A percentile compares a stretch with the other conserved stretches of the same genome.
phyloP scores from a whole-genome alignment of 2,888 invertebrate genomes.

The Caenorhabditis sinica region DNA sequence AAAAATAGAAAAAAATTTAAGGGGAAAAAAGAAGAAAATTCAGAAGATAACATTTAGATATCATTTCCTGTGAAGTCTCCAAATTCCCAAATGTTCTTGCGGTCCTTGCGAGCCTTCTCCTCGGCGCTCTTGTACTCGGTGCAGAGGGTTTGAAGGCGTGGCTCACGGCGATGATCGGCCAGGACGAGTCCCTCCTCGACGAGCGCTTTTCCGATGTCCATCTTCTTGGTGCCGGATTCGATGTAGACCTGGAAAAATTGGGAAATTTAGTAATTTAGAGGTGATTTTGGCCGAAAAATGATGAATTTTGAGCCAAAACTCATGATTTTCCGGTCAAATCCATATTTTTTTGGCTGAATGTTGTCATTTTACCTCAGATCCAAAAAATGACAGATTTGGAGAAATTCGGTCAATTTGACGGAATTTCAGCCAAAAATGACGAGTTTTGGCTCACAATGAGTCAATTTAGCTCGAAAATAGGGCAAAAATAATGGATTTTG shows the following conservation, averaged over 20 bases:
- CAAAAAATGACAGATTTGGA: too few relatives aligned
- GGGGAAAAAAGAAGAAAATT: too few relatives aligned
- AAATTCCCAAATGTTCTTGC: conserved; percentile 96
- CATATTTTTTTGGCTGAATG: too few relatives aligned
- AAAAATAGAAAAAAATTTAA: background rate
- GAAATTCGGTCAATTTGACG: too few relatives aligned
- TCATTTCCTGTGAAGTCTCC: conserved; percentile 98
- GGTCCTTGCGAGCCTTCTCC: conserved; percentile 85
- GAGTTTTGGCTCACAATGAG: too few relatives aligned
- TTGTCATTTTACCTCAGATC: too few relatives aligned
- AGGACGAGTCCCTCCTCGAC: conserved; percentile 92
- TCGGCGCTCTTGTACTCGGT: conserved; percentile 85
- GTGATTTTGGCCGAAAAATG: too few relatives aligned
- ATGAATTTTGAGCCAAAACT: background rate
- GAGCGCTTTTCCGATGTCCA: conserved; percentile 90
- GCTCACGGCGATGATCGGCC: conserved; percentile 90
- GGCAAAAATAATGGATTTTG: too few relatives aligned
- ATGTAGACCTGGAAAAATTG: conserved; percentile 68
- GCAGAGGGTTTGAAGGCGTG: conserved; percentile 90
- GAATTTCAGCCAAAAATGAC: too few relatives aligned
- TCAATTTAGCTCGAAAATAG: too few relatives aligned
- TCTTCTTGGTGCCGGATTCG: conserved; percentile 84
- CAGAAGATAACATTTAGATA: conserved; percentile 68
- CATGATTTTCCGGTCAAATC: too few relatives aligned
- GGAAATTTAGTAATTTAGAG: too few relatives aligned